Base-by-base conservation (phyloP, 2,797 vertebrate species). In the Enteromius paludinosus region DNA sequence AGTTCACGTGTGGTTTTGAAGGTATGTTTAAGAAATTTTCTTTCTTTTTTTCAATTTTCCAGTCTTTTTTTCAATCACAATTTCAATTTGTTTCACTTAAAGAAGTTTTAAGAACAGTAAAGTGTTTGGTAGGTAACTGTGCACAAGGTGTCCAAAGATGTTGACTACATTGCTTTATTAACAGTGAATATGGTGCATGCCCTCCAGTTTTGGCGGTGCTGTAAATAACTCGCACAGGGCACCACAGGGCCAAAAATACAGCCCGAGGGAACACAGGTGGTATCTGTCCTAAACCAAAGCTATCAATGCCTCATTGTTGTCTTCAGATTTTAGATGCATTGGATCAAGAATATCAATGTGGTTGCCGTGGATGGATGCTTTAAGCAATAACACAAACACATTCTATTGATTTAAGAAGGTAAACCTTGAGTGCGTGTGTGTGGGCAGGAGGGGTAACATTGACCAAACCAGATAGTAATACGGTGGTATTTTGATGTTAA, bases 201-300 rank as follows among this genome's bases (percentile, higher is more conserved):
- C 66, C 59, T 78, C n/a, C 61, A 54, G 59, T 65, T 75, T 82
- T 59, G 35, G 54, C n/a, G 30, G 52, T 64, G 66, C 71, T 85
- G 78, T 81, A 80, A 62, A 83, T 76, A 78, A 68, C 59, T 68
- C 17, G 4, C 52, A 75, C 33, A 66, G 38, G 66, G 38, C 54
- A 78, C 69, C 23, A 33, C 11, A 45, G 52, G 77, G 41, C 86
- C 82, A 71, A 84, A 85, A 85, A 84, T 80, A 85, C 81, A 79
- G 43, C 82, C 49, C 23, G 38, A 20, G 30, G 38, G 28, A 66
- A 77, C 23, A 71, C 83, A 85, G 52, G 66, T 85, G 74, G 64
- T 75, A 59, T 79, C 15, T 30, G 43, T 52, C 38, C 25, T 38
- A 14, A 77, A 83, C 33, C 61, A 28, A 84, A 79, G 47, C 52